Evolutionary conservation across 2,888 invertebrate genomes (phyloP).

Genomic region (Myopa tessellatipennis): DNA sequence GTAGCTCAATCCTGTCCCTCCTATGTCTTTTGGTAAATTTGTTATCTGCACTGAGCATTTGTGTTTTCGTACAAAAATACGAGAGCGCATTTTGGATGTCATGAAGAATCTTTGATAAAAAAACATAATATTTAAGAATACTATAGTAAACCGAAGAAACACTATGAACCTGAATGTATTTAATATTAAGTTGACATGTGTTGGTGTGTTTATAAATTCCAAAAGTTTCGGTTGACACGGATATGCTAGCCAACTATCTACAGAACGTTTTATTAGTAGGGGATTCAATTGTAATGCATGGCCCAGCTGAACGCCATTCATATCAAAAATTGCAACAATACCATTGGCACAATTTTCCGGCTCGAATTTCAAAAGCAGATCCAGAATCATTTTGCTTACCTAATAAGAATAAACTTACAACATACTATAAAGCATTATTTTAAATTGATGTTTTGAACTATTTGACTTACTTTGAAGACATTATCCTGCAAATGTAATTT

Average conservation of each 20-base stretch:
- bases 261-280: conserved; percentile 71
- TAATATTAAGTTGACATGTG: conserved; percentile 75
- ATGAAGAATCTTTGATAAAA: conserved; percentile 56
- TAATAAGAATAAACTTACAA: conserved; percentile 40
- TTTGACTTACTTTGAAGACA: conserved; percentile 71
- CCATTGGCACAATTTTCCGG: conserved; percentile 70
- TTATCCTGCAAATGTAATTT: conserved; percentile 71
- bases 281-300: conserved; percentile 74
- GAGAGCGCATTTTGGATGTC: conserved; percentile 65
- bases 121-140: not conserved
- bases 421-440: not conserved
- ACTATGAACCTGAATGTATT: conserved; percentile 73
- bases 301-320: conserved; percentile 71
- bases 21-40: conserved; percentile 63
- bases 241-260: conserved; percentile 78
- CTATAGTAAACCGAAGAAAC: no score
- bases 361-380: conserved; percentile 71
- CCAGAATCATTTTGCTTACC: conserved; percentile 74
- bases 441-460: not conserved
- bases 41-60: conserved; percentile 56
- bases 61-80: conserved; percentile 58
- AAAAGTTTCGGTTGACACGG: conserved; percentile 75
- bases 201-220: conserved; percentile 77
- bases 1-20: conserved; percentile 62
- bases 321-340: conserved; percentile 73